These are phyloP conservation scores for Sipha flava DNA, from an alignment of 1,140 invertebrate species.

Conservation along the genomic window DNA sequence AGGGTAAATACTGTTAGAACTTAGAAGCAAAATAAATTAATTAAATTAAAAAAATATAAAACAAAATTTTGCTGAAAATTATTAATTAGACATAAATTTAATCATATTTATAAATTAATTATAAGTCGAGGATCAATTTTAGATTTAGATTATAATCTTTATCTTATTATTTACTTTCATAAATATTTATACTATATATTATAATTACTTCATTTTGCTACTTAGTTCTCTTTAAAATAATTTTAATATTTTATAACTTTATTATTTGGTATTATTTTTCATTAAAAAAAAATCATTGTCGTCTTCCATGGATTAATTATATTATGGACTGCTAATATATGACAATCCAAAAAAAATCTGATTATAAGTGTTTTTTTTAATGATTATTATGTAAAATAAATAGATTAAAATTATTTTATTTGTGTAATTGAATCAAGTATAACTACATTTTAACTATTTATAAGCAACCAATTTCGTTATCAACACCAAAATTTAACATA, in stretches of 20 bases:
- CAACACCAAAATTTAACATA: background rate
- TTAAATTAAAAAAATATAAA: background rate
- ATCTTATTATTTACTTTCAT: background rate
- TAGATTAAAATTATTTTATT: background rate
- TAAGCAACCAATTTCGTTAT: background rate
- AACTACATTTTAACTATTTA: background rate
- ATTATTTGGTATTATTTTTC: background rate
- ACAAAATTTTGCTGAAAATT: too few species aligned
- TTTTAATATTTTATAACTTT: background rate
- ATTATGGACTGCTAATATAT: background rate
- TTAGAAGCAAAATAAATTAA: background rate
- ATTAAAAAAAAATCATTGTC: background rate
- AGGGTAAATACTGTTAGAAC: background rate
- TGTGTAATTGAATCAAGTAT: background rate
- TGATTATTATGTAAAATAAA: too few species aligned
- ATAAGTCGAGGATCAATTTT: too few species aligned
- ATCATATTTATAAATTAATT: background rate
- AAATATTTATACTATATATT: background rate
- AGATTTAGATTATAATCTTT: background rate
- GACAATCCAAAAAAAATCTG: background rate
- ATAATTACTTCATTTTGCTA: background rate
- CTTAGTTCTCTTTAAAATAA: background rate
- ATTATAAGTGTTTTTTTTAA: too few species aligned
- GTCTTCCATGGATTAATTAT: background rate
- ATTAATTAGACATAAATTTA: background rate